Conservation (phyloP, 1,140 invertebrate species). For the Hylaeus volcanicus region DNA sequence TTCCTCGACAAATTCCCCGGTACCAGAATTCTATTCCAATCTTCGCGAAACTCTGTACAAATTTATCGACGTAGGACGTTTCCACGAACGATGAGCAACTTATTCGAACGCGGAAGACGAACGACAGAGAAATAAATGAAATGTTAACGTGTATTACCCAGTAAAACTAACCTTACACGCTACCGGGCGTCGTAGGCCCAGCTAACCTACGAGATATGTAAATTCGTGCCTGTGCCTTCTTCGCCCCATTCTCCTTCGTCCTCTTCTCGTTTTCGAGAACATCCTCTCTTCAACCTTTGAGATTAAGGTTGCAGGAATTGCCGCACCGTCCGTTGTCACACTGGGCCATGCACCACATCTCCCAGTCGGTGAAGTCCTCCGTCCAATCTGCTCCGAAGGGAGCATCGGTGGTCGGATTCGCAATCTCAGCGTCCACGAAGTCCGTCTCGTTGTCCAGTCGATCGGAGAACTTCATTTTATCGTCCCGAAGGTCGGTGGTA, state of each 20-base stretch:
- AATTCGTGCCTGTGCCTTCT: conserved; percentile 28
- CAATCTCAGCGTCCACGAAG: background rate
- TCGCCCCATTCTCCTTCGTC: background rate
- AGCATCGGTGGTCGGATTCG: background rate
- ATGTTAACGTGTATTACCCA: background rate
- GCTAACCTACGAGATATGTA: conserved; percentile 53
- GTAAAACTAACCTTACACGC: conserved; percentile 35
- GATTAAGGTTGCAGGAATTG: conserved; percentile 82
- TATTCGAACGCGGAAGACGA: background rate
- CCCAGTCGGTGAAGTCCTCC: conserved; percentile 71
- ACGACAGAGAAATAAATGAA: background rate
- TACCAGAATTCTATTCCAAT: no score
- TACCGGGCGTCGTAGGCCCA: background rate
- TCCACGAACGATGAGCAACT: no score
- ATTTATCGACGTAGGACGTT: no score
- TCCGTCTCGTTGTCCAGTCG: background rate
- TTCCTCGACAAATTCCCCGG: no score
- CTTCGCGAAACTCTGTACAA: no score
- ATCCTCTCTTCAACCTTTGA: conserved; percentile 75
- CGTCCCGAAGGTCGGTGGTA: background rate
- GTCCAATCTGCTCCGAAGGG: background rate
- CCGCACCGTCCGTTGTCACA: conserved; percentile 81
- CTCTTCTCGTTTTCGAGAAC: no score
- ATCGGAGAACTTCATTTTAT: background rate
- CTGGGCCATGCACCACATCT: conserved; percentile 76